Evolutionary conservation across 2,797 vertebrate genomes (phyloP).

Genomic region (Coranthus polyacanthus): DNA sequence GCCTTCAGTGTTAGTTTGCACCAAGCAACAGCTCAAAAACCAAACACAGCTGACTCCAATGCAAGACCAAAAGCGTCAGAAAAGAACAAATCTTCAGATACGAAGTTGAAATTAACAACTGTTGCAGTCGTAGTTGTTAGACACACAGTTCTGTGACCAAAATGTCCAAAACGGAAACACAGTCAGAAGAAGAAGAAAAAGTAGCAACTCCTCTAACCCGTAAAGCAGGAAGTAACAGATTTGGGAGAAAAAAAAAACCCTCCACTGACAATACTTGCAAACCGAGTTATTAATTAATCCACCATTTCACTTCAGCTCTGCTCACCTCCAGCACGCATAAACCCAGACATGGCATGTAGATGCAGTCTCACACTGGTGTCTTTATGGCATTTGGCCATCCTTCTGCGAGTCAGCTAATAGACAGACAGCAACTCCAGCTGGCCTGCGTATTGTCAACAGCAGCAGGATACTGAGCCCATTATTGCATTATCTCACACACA

Average conservation of each 20-base stretch:
- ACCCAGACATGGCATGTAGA: conserved; percentile 4
- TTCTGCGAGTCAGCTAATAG: conserved; percentile 29
- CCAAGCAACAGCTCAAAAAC: too few relatives aligned
- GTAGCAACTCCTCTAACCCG: too few relatives aligned
- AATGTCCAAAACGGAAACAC: too few relatives aligned
- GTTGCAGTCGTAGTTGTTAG: too few relatives aligned
- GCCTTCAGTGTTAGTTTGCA: background rate
- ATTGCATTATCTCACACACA: conserved; percentile 66
- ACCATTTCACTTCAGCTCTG: background rate
- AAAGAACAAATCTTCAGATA: too few relatives aligned
- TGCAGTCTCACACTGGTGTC: conserved; percentile 14
- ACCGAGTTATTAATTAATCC: background rate
- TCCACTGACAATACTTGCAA: background rate
- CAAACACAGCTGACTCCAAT: too few relatives aligned
- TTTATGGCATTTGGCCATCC: conserved; percentile 52
- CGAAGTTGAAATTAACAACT: too few relatives aligned
- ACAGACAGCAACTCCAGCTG: conserved; percentile 69
- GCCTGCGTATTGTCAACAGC: conserved; percentile 74
- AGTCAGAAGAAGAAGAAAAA: background rate
- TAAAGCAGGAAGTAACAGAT: background rate
- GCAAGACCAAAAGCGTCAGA: too few relatives aligned
- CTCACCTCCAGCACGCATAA: background rate
- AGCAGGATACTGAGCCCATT: conserved; percentile 72
- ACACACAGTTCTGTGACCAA: too few relatives aligned
- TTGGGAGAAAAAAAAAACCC: background rate